A percentile compares a stretch with the other conserved stretches of the same genome.
phyloP scores from a whole-genome alignment of 64 coral and sea anemone species.

The Catalaphyllia jardinei region DNA sequence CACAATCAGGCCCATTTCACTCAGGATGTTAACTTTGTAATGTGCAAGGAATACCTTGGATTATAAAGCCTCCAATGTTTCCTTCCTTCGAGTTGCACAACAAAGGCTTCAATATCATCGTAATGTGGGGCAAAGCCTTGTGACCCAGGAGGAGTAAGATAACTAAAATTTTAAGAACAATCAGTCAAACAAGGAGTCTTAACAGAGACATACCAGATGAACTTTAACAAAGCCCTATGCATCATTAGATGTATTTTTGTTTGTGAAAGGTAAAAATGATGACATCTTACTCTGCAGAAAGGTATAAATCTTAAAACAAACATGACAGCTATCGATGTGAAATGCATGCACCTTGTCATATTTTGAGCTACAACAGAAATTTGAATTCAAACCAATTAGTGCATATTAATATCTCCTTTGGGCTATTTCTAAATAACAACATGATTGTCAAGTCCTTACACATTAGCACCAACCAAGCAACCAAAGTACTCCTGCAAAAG shows the following conservation, averaged over 20 bases:
- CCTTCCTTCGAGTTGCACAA: conserved; percentile 89
- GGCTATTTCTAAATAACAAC: neutral
- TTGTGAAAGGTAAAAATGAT: too few relatives aligned
- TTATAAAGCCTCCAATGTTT: conserved; percentile 98
- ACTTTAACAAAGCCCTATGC: too few relatives aligned
- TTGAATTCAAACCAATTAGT: neutral
- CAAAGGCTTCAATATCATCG: conserved; percentile 99
- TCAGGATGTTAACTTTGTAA: too few relatives aligned
- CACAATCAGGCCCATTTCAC: too few relatives aligned
- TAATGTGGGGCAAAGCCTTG: conserved; percentile 99
- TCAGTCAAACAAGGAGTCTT: too few relatives aligned
- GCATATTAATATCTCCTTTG: neutral
- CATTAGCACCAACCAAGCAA: conserved; percentile 95
- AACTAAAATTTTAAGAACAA: conserved; percentile 39
- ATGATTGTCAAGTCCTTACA: conserved; percentile 73
- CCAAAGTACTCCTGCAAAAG: conserved; percentile 97
- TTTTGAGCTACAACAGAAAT: neutral
- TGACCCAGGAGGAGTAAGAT: conserved; percentile 90
- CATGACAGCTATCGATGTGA: too few relatives aligned
- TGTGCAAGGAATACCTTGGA: conserved; percentile 32
- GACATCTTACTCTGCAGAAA: too few relatives aligned
- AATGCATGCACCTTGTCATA: too few relatives aligned
- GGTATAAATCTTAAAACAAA: too few relatives aligned
- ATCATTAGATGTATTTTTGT: too few relatives aligned
- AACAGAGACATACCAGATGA: too few relatives aligned